Base-by-base conservation (phyloP, 2,888 invertebrate genomes). In the Drosophila phalerata region DNA sequence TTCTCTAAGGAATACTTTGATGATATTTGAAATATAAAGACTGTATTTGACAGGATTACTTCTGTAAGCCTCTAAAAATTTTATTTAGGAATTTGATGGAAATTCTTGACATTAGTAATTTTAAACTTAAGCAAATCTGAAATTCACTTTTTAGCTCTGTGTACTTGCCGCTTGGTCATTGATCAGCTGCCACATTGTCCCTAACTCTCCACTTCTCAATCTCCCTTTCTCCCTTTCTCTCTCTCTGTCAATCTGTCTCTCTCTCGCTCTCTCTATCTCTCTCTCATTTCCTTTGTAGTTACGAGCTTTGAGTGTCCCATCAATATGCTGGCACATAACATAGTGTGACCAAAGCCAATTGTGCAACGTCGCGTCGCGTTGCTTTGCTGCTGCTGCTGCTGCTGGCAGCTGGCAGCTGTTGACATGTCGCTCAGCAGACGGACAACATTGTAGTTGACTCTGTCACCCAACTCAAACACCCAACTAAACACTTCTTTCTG, bases 331-430 rank as follows among this genome's bases (percentile, higher is more conserved):
- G 60, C 37, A 42, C 30, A 30, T 45, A 65, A 42, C 30, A 30
- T 45, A 65, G 74, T 74, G 77, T 79, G 77, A 74, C 77, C 76
- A 64, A 53, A 56, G 66, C 77, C 77, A 77, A 77, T 77, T 77
- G 75, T 77, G 79, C 70, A 63, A 56, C 65, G 22, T 61, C 60
- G 42, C 25, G 38, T 32, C 28, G 8, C 30, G 30, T 30, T 28
- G 45, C 45, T 11, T 17, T 11, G 53, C 30, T 49, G 28, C 53
- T 61, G 51, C 47, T 48, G 17, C 13, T 11, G 53, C 30, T 49
- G 28, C 53, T 61, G 51, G 57, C 57, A 25, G 42, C 55, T 68
- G 63, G 57, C 71, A 75, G 77, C 75, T 76, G 75, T 77, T 71
- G 77, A 76, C 75, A 76, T 67, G 67, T 76, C 67, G 68, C 58